A percentile compares a stretch with the other conserved stretches of the same genome.
Conservation (phyloP, 2,797 vertebrate genomes). For the Podarcis lilfordi region DNA sequence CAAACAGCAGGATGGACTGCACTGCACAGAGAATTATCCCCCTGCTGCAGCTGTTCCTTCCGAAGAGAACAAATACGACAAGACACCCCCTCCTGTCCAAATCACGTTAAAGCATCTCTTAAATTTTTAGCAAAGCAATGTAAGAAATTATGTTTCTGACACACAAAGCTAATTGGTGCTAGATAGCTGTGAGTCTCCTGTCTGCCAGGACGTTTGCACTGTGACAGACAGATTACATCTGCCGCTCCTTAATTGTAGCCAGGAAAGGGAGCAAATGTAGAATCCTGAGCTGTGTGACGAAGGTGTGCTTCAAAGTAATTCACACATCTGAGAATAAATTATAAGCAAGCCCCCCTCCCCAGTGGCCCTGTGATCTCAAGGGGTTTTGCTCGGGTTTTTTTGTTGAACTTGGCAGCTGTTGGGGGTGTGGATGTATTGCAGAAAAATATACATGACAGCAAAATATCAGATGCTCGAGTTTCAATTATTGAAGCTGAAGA, state of each 20-base stretch:
- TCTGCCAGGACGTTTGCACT: neutral
- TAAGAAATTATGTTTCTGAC: neutral
- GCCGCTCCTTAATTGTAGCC: neutral
- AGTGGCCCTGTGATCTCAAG: neutral
- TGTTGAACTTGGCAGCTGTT: neutral
- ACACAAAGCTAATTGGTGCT: neutral
- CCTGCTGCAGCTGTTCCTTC: neutral
- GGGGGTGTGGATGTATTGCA: neutral
- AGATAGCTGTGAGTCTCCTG: neutral
- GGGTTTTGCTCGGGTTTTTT: neutral
- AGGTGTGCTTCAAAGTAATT: neutral
- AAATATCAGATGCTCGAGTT: neutral
- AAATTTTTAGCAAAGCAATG: neutral
- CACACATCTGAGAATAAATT: neutral
- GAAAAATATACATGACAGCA: neutral
- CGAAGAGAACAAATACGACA: neutral
- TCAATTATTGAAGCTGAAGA: neutral
- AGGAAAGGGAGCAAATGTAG: neutral
- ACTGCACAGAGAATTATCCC: neutral
- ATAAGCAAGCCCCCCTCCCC: neutral
- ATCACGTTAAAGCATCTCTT: neutral
- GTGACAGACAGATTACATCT: neutral
- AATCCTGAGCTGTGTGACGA: neutral
- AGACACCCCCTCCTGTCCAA: constrained; percentile 38
- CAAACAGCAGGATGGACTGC: neutral